Evolutionary conservation across 2,797 vertebrate species (phyloP).

Genomic region (Rachycentron canadum): DNA sequence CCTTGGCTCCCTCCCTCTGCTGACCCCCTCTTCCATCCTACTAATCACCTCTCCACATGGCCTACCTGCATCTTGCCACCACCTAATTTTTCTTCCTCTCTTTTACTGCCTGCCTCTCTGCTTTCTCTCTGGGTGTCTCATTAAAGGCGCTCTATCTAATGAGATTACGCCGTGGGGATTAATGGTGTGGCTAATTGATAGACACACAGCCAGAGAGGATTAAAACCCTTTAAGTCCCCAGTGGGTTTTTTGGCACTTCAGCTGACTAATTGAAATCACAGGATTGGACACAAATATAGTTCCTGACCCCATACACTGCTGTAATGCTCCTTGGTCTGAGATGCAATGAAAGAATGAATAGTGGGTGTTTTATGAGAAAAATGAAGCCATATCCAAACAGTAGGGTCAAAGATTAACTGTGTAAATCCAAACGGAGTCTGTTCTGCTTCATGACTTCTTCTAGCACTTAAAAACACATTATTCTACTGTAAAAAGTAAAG

Average conservation of each 20-base stretch:
- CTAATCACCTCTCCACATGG: constrained; percentile 73
- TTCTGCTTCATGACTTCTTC: constrained; percentile 21
- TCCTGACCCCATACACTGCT: constrained; percentile 60
- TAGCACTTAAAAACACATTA: constrained; percentile 32
- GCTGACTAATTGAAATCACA: constrained; percentile 84
- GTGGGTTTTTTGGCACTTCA: constrained; percentile 74
- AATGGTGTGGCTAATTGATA: constrained; percentile 89
- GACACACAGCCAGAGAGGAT: constrained; percentile 85
- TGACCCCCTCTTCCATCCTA: constrained; percentile 65
- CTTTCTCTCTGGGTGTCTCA: constrained; percentile 83
- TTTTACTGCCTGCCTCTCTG: constrained; percentile 53
- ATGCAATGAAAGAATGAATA: constrained; percentile 46
- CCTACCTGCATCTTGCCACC: constrained; percentile 66
- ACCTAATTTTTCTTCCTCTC: constrained; percentile 70
- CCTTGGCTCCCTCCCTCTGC: constrained; percentile 24
- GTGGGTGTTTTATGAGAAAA: constrained; percentile 49
- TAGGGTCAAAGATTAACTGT: constrained; percentile 60
- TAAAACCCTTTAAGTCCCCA: constrained; percentile 83
- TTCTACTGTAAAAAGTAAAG: constrained; percentile 30
- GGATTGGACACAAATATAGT: constrained; percentile 78
- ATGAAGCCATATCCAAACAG: constrained; percentile 49
- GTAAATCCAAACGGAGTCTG: constrained; percentile 37
- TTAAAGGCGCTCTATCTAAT: constrained; percentile 86
- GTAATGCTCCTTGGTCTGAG: constrained; percentile 27
- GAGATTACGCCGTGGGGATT: constrained; percentile 87